A percentile compares a stretch with the other conserved stretches of the same genome.
These are phyloP conservation scores for Congeria kusceri DNA, from an alignment of 2,888 invertebrate species.

Conservation along the genomic window DNA sequence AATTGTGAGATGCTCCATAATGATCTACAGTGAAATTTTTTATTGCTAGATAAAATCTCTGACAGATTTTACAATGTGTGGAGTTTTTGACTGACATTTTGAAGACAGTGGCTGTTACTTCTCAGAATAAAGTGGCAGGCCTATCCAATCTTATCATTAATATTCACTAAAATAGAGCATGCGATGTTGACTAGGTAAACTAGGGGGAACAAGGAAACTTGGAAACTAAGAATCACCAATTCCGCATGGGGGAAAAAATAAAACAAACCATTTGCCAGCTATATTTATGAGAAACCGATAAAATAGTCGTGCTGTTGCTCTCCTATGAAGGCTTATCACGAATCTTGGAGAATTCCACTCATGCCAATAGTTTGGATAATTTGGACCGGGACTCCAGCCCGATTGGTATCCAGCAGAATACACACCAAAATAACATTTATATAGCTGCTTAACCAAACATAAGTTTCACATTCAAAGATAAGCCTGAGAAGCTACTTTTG, in stretches of 20 bases:
- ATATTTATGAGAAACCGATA: constrained; percentile 53
- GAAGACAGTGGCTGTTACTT: constrained; percentile 53
- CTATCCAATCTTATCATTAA: constrained; percentile 59
- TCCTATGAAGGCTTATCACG: constrained; percentile 30
- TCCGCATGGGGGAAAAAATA: constrained; percentile 25
- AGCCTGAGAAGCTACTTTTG: constrained; percentile 27
- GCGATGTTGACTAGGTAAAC: constrained; percentile 39
- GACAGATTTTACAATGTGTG: constrained; percentile 10
- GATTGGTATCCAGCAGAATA: constrained; percentile 46
- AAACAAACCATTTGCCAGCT: constrained; percentile 58
- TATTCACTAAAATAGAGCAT: constrained; percentile 59
- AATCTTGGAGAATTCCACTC: constrained; percentile 62
- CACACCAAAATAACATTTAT: constrained; percentile 58
- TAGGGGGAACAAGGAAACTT: neutral
- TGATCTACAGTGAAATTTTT: too few species aligned
- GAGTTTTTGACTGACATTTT: constrained; percentile 19
- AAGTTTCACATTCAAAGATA: constrained; percentile 54
- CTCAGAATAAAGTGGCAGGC: constrained; percentile 56
- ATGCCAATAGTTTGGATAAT: constrained; percentile 64
- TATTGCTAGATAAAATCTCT: constrained; percentile 1
- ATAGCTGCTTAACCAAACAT: constrained; percentile 58
- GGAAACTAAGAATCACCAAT: too few species aligned
- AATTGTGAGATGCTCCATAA: too few species aligned
- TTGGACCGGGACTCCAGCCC: constrained; percentile 54
- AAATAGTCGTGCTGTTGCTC: constrained; percentile 41